Evolutionary conservation across 2,797 vertebrate species (phyloP), one percentile per base, ranked within the genome.

Genomic region (Falco concolor): DNA sequence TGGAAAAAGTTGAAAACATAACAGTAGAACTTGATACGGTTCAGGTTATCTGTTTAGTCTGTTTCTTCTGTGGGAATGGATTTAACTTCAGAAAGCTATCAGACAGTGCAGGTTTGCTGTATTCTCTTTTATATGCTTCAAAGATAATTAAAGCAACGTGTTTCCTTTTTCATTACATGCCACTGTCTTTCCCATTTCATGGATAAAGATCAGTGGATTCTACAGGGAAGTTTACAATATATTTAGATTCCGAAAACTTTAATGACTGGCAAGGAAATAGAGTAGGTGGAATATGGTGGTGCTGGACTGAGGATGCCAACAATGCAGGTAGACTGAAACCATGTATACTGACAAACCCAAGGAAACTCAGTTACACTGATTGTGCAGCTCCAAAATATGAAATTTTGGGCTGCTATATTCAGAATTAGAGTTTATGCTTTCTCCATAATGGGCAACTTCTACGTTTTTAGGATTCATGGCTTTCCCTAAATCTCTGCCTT

Each of bases 61-160:
- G 12, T 28, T 94, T 88, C 57, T 88, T 72, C 73, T 65, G 59
- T 65, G 70, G 80, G 57, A 60, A 90, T 17, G n/a, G n/a, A 63
- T 72, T 75, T 78, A 56, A 64, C 53, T 72, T 49, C 69, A 56
- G 52, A 74, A 84, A 84, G 17, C 13, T 21, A 38, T 54, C 34
- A 68, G n/a, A 56, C 17, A 42, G 42, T 54, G 34, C 17, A 42
- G 25, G 57, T 84, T 21, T 78, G 32, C 23, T 75, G 40, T 42
- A 45, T 65, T 53, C 8, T 75, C 54, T n/a, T 79, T 60, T 50
- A 36, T 14, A 19, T 12, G 5, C 18, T 60, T 68, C 65, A 84
- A 81, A n/a, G 13, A 7, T 65, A 52, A 75, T 30, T 25, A 81
- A 92, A 91, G 68, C 90, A 93, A 68, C 9, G 18, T 27, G 6